phyloP scores from a whole-genome alignment of 92 coral and sea anemone genomes.

The Porites rus region DNA sequence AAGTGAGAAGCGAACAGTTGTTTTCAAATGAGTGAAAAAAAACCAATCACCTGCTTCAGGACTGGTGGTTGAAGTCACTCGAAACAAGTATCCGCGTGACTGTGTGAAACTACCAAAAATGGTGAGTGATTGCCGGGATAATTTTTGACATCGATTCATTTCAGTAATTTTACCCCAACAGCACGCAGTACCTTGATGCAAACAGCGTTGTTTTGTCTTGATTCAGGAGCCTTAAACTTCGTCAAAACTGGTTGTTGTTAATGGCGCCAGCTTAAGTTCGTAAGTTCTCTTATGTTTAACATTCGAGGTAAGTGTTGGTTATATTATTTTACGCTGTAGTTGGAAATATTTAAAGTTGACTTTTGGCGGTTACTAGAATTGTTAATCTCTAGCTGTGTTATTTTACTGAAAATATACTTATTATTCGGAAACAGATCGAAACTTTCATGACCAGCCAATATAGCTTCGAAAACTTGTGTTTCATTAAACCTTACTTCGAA shows the following conservation, averaged over 20 bases:
- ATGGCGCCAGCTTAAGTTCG: not conserved
- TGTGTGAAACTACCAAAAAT: not conserved
- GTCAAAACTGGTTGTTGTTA: not conserved
- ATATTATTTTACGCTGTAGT: not conserved
- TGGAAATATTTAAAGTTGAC: not conserved
- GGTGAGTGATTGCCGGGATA: not conserved
- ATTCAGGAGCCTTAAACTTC: not conserved
- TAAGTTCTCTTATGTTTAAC: constrained; percentile 1
- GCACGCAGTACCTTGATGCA: not conserved
- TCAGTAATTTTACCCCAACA: not conserved
- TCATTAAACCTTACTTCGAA: too few relatives aligned
- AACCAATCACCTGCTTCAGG: not conserved
- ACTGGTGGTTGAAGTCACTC: constrained; percentile 24
- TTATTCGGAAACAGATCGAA: too few relatives aligned
- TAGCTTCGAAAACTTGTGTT: too few relatives aligned
- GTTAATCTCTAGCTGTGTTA: not conserved
- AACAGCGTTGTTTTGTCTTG: not conserved
- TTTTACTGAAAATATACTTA: too few relatives aligned
- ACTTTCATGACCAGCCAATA: too few relatives aligned
- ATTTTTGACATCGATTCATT: not conserved
- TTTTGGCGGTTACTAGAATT: not conserved
- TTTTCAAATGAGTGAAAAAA: not conserved
- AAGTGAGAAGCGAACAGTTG: not conserved
- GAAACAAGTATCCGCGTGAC: not conserved
- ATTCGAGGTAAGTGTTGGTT: constrained; percentile 7